Evolutionary conservation across 2,797 vertebrate genomes (phyloP).

Genomic region (Tangara arthus): DNA sequence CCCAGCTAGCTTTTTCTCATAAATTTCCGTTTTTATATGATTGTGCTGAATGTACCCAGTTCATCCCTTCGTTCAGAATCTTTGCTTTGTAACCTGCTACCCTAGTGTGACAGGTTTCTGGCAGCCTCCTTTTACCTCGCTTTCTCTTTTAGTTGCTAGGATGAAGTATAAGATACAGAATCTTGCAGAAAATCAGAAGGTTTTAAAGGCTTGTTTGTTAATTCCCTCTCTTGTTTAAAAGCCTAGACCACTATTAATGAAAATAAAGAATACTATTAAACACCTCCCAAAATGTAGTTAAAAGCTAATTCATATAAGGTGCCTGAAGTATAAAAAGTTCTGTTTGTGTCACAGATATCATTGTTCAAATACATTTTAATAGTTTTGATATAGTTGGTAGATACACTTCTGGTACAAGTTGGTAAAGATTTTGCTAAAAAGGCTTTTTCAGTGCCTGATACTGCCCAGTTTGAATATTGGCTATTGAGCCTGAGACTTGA

Average conservation of each 20-base stretch:
- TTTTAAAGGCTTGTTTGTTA: not conserved
- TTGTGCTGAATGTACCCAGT: rapidly evolving
- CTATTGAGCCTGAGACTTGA: not conserved
- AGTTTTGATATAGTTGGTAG: not conserved
- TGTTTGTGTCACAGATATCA: not conserved
- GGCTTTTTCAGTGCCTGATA: not conserved
- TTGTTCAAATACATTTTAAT: not conserved
- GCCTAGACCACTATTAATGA: not conserved
- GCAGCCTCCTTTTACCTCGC: not conserved
- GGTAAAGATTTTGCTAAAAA: not conserved
- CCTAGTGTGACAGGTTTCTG: not conserved
- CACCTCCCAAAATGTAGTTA: not conserved
- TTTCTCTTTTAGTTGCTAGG: not conserved
- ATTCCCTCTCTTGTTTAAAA: not conserved
- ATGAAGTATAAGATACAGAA: not conserved
- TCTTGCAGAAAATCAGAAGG: not conserved
- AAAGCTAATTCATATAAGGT: not conserved
- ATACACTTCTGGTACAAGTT: not conserved
- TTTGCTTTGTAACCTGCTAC: not conserved
- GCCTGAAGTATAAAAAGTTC: not conserved
- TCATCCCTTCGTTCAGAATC: not conserved
- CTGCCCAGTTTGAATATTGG: not conserved
- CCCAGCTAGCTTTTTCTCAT: not conserved
- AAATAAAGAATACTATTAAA: not conserved
- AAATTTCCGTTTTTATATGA: not conserved